phyloP scores from a whole-genome alignment of 2,888 invertebrate genomes.

The Thereva unica region DNA sequence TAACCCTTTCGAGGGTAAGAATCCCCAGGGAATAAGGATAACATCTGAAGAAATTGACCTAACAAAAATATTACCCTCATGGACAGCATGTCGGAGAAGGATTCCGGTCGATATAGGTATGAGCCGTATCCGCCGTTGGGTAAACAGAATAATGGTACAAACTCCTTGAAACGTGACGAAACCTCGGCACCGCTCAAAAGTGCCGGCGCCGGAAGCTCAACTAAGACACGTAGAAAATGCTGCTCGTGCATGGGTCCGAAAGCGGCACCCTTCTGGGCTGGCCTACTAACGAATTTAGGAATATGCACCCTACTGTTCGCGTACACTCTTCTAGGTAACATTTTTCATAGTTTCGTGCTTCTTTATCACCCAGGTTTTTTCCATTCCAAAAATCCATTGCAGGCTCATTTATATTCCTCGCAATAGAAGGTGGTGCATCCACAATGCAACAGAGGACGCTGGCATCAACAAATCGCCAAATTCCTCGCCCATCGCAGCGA shows the following conservation, averaged over 20 bases:
- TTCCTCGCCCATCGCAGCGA: constrained; percentile 45
- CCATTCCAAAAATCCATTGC: neutral
- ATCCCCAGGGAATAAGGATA: neutral
- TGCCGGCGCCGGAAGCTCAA: constrained; percentile 36
- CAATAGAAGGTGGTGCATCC: constrained; percentile 71
- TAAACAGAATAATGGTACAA: constrained; percentile 44
- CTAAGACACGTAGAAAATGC: constrained; percentile 43
- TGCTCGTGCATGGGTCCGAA: constrained; percentile 46
- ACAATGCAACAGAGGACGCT: constrained; percentile 61
- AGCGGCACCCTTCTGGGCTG: constrained; percentile 61
- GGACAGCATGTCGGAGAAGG: constrained; percentile 48
- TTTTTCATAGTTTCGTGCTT: neutral
- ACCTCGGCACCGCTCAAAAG: constrained; percentile 36
- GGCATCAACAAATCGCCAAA: constrained; percentile 60
- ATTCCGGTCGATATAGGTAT: constrained; percentile 55
- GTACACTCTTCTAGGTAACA: constrained; percentile 70
- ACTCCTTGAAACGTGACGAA: constrained; percentile 50
- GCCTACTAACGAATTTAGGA: constrained; percentile 78
- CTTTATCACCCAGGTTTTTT: neutral
- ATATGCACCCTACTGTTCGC: constrained; percentile 81
- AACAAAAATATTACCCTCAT: constrained; percentile 8
- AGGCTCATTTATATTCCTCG: constrained; percentile 81
- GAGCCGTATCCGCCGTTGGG: constrained; percentile 55
- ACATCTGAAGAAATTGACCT: neutral
- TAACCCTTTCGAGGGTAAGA: too few species aligned